A percentile compares a stretch with the other conserved stretches of the same genome.
These are phyloP conservation scores for Phanerotoma sp. DNA, from an alignment of 2,888 invertebrate species.

Conservation along the genomic window DNA sequence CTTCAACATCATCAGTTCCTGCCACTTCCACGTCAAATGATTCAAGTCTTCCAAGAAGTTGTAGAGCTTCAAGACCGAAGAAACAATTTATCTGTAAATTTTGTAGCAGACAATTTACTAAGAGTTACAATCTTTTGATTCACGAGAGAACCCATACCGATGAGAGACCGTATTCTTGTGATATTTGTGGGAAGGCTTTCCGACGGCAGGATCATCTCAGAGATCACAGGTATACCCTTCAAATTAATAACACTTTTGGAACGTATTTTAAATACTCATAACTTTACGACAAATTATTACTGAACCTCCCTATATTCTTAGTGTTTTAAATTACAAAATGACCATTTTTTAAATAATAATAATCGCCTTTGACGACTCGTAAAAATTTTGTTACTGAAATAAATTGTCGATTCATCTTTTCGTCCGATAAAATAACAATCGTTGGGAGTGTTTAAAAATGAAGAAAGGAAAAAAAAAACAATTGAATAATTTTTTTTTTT, in stretches of 20 bases:
- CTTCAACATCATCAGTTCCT: slow-evolving; percentile 34
- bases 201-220: slow-evolving; percentile 95
- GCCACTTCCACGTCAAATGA: slow-evolving; percentile 42
- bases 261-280: too few species aligned
- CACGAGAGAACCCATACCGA: slow-evolving; percentile 98
- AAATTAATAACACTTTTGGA: neutral
- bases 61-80: slow-evolving; percentile 62
- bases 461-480: too few species aligned
- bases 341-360: too few species aligned
- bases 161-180: slow-evolving; percentile 95
- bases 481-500: too few species aligned
- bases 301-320: too few species aligned
- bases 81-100: slow-evolving; percentile 99
- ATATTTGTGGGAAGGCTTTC: slow-evolving; percentile 97
- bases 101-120: slow-evolving; percentile 96
- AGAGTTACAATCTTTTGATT: slow-evolving; percentile 97
- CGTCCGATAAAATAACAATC: too few species aligned
- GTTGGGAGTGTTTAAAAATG: too few species aligned
- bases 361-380: too few species aligned
- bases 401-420: too few species aligned
- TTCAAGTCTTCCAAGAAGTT: slow-evolving; percentile 42
- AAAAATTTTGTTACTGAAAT: too few species aligned
- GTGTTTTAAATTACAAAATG: too few species aligned
- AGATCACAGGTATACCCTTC: slow-evolving; percentile 77
- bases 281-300: too few species aligned